Evolutionary conservation across 2,113 vertebrate species (phyloP).

Genomic region (Phodopus roborovskii): DNA sequence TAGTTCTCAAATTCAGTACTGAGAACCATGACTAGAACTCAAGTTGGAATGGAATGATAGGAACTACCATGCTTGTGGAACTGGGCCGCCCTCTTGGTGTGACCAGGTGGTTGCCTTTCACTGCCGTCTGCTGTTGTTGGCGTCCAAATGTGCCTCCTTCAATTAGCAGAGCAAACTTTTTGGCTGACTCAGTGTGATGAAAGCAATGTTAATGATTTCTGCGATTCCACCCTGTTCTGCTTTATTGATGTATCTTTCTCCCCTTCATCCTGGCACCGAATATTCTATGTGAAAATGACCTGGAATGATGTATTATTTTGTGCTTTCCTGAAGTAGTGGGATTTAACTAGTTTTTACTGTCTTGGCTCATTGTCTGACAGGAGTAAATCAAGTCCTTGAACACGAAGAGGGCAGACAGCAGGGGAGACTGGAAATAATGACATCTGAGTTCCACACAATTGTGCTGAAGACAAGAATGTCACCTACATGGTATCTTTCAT

Average conservation of each 20-base stretch:
- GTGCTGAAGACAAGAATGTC: not conserved
- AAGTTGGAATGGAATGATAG: constrained; percentile 28
- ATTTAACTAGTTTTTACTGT: constrained; percentile 80
- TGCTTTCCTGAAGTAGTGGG: constrained; percentile 80
- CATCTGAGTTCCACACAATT: not conserved
- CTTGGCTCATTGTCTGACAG: constrained; percentile 80
- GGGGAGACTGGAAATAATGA: constrained; percentile 58
- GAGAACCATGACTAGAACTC: constrained; percentile 36
- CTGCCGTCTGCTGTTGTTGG: constrained; percentile 16
- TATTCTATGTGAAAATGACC: constrained; percentile 80
- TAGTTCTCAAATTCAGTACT: constrained; percentile 34
- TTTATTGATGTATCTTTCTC: constrained; percentile 81
- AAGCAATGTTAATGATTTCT: constrained; percentile 82
- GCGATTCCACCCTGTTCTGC: constrained; percentile 70
- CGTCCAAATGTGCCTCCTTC: constrained; percentile 35
- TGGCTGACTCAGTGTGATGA: constrained; percentile 68
- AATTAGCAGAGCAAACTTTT: constrained; percentile 66
- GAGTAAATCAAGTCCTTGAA: constrained; percentile 79
- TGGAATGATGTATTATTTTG: constrained; percentile 83
- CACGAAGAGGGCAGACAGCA: constrained; percentile 67
- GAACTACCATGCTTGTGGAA: constrained; percentile 22
- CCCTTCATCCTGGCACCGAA: constrained; percentile 51
- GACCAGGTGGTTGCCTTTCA: constrained; percentile 59
- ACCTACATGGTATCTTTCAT: not conserved
- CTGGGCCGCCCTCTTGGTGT: constrained; percentile 55